Evolutionary conservation across 2,113 vertebrate genomes (phyloP), one percentile per base, ranked within the genome.

Genomic region (Cephalopholis sonnerati): DNA sequence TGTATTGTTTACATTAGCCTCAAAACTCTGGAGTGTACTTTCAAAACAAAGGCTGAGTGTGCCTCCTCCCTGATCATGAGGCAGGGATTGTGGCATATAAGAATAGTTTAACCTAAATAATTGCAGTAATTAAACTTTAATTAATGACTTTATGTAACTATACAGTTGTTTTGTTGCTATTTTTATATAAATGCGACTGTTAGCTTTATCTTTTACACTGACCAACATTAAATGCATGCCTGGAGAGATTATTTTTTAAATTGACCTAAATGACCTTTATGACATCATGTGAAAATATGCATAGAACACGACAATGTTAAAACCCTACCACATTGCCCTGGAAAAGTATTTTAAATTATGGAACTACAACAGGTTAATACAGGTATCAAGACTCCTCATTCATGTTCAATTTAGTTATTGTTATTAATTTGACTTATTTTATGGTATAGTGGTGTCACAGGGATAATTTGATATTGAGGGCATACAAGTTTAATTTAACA

Each of bases 1-100:
- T 44, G 22, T 2, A 18, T 58, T 58, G 0, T 67, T 80, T n/a
- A 58, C 22, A 74, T 73, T 58, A 20, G 32, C 68, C 71, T 68
- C 54, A 58, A 76, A 76, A 74, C 67, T 24, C 9, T 29, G 53
- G 41, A 4, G 48, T 53, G 16, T 53, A 63, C 12, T 46, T 39
- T 25, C 11, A 50, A 25, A 63, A 77, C 61, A 77, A 78, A 50
- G 27, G 46, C 44, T 25, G 57, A 65, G 27, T 24, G 24, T 22
- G 39, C 59, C 59, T 58, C 59, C 55, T 69, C 39, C 61, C 32
- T 65, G 20, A 44, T 75, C 12, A 9, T 48, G 41, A 0, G 12
- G 24, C 44, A 24, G 27, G 32, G 57, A 51, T 7, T 67, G n/a
- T 57, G 59, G 57, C 32, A 71, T 22, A 46, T 32, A 29, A n/a